Conservation (phyloP, 2,888 invertebrate species). For the Entomobrya multifasciata region DNA sequence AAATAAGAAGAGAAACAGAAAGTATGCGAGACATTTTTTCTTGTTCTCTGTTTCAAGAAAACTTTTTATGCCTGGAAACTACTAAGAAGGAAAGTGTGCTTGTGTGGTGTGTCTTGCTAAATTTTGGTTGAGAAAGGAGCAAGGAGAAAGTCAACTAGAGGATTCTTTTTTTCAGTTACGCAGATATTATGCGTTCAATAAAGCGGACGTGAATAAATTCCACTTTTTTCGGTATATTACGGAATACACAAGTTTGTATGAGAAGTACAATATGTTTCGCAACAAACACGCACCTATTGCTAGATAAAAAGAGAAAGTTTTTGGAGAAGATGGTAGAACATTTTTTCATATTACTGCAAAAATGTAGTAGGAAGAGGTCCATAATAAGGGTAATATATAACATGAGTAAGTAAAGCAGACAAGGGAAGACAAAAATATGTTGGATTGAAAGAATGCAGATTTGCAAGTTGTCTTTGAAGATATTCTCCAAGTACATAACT, state of each 20-base stretch:
- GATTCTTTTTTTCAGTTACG: constrained; percentile 66
- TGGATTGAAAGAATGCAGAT: constrained; percentile 59
- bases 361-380: constrained; percentile 16
- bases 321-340: neutral
- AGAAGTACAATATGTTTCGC: constrained; percentile 58
- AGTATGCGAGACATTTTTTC: constrained; percentile 13
- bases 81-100: neutral
- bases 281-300: neutral
- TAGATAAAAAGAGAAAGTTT: neutral
- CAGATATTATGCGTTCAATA: constrained; percentile 72
- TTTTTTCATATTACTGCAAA: neutral
- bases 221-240: constrained; percentile 35
- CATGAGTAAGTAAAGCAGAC: constrained; percentile 57
- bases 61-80: too few relatives aligned
- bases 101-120: neutral
- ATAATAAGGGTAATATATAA: constrained; percentile 52
- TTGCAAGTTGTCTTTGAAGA: constrained; percentile 62
- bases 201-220: constrained; percentile 71
- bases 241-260: neutral
- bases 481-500: neutral
- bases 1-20: constrained; percentile 22
- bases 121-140: constrained; percentile 11
- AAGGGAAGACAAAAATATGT: constrained; percentile 46
- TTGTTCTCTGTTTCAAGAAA: neutral
- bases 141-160: constrained; percentile 11